Percentiles rank a stretch among this genome's conserved stretches.
Conservation (phyloP, 2,888 invertebrate species). For the Eurois occulta region DNA sequence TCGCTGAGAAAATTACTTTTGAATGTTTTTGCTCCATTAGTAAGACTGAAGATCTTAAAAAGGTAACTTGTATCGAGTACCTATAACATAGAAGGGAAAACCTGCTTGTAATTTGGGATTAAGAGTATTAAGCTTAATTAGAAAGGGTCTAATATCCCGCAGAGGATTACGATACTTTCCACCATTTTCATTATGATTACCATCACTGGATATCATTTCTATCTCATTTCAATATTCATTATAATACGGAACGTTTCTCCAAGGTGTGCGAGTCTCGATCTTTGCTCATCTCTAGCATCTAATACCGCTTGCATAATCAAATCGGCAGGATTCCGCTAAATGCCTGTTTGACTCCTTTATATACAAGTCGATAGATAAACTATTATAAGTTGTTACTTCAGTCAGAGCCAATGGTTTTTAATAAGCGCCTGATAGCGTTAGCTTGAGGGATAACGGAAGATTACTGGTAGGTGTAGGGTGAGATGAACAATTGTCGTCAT, state of each 20-base stretch:
- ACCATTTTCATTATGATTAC: no score
- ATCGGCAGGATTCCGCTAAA: slow-evolving; percentile 24
- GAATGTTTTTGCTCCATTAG: background rate
- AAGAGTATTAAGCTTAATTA: background rate
- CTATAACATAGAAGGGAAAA: background rate
- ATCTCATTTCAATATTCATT: background rate
- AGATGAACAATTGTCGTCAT: background rate
- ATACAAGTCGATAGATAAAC: slow-evolving; percentile 34
- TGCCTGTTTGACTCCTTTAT: slow-evolving; percentile 5
- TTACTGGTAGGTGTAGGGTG: slow-evolving; percentile 34
- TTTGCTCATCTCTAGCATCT: slow-evolving; percentile 21
- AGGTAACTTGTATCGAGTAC: background rate
- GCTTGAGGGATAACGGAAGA: slow-evolving; percentile 50
- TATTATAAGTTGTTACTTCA: slow-evolving; percentile 31
- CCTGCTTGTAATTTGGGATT: background rate
- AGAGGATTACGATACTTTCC: background rate
- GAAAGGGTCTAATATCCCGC: background rate
- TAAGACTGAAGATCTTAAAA: background rate
- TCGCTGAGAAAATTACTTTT: background rate
- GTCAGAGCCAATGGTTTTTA: slow-evolving; percentile 40
- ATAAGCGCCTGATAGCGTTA: slow-evolving; percentile 22
- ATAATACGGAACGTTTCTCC: background rate
- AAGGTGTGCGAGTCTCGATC: background rate
- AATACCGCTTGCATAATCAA: slow-evolving; percentile 49
- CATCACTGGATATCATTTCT: background rate